phyloP scores from a whole-genome alignment of 2,888 invertebrate species.

The Acrocera orbiculus region DNA sequence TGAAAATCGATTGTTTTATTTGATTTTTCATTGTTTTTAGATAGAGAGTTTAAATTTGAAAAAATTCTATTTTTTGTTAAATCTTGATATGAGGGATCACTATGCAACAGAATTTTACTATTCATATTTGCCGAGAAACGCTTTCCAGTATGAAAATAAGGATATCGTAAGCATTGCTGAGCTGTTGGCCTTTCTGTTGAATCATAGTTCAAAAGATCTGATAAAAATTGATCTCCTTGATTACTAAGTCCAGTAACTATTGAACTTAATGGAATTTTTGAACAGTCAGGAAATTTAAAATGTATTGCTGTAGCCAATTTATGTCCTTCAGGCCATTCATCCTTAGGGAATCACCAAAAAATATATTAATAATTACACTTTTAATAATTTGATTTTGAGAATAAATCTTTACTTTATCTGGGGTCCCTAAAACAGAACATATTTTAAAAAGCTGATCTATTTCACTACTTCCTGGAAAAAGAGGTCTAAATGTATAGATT shows the following conservation, averaged over 20 bases:
- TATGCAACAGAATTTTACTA: conserved; percentile 5
- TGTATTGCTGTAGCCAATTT: conserved; percentile 84
- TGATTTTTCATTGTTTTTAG: conserved; percentile 8
- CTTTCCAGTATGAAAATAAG: conserved; percentile 29
- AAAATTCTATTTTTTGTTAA: conserved; percentile 3
- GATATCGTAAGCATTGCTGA: conserved; percentile 63
- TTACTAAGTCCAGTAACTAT: conserved; percentile 68
- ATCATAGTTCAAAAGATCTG: conserved; percentile 79
- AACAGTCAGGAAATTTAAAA: conserved; percentile 85
- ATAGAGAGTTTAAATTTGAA: conserved; percentile 11
- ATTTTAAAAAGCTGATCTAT: conserved; percentile 94
- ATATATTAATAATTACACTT: not conserved
- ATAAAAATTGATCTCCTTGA: conserved; percentile 66
- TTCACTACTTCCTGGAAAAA: conserved; percentile 93
- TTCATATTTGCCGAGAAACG: conserved; percentile 26
- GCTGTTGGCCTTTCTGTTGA: conserved; percentile 85
- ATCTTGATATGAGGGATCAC: conserved; percentile 3
- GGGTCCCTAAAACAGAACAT: conserved; percentile 82
- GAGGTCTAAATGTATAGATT: conserved; percentile 81
- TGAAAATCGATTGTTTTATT: conserved; percentile 5
- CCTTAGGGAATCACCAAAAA: conserved; percentile 30
- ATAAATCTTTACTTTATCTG: conserved; percentile 46
- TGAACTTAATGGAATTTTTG: conserved; percentile 59
- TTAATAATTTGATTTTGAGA: not conserved
- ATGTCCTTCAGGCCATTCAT: conserved; percentile 90